Evolutionary conservation across 2,113 vertebrate species (phyloP).

Genomic region (Notothenia rossii): DNA sequence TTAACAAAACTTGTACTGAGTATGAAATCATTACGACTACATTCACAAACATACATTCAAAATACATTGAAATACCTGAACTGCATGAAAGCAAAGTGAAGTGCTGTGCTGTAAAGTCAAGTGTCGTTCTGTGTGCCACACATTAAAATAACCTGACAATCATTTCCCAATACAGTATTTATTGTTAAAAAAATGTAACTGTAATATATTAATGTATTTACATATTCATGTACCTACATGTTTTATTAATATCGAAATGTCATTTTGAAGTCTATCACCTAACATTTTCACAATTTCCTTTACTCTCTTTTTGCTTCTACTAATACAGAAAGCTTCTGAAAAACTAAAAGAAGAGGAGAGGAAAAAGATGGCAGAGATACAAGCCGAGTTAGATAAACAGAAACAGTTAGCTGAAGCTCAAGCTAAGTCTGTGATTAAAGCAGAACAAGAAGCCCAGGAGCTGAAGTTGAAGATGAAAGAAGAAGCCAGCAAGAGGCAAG

Average conservation of each 20-base stretch:
- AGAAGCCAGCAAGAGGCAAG: slow-evolving; percentile 90
- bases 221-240: slow-evolving; percentile 65
- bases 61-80: slow-evolving; percentile 19
- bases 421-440: slow-evolving; percentile 91
- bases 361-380: slow-evolving; percentile 91
- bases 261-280: slow-evolving; percentile 50
- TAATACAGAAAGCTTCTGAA: slow-evolving; percentile 92
- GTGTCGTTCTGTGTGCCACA: slow-evolving; percentile 73
- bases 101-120: slow-evolving; percentile 78
- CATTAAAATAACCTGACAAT: slow-evolving; percentile 54
- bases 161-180: slow-evolving; percentile 55
- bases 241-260: slow-evolving; percentile 36
- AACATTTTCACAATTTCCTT: slow-evolving; percentile 68
- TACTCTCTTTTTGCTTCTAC: slow-evolving; percentile 79
- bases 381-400: slow-evolving; percentile 95
- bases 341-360: slow-evolving; percentile 94
- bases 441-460: slow-evolving; percentile 89
- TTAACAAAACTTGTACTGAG: neutral
- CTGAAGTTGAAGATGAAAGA: slow-evolving; percentile 93
- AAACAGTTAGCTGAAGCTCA: slow-evolving; percentile 93
- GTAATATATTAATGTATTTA: slow-evolving; percentile 61
- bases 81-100: slow-evolving; percentile 71
- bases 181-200: slow-evolving; percentile 16
- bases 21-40: neutral
- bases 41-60: neutral